These are phyloP conservation scores for Turritopsis dohrnii DNA, from an alignment of 30 jellyfish, hydroid and myxozoan species.

Conservation along the genomic window DNA sequence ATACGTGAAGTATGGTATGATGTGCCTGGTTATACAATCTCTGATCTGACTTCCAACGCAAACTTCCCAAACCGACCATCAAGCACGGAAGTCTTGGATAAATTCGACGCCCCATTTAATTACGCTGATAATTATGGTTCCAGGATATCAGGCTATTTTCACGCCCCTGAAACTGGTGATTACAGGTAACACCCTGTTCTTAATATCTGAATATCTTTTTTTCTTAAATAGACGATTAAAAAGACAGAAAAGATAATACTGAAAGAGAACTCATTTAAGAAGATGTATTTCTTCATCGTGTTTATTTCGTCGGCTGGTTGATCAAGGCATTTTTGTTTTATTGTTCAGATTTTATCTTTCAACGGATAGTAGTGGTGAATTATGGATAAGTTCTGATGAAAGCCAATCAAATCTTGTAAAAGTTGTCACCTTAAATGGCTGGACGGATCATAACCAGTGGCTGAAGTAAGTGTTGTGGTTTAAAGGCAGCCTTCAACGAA, in stretches of 20 bases:
- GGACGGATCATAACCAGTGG: slow-evolving; percentile 99
- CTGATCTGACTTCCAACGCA: slow-evolving; percentile 74
- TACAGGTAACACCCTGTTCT: slow-evolving; percentile 51
- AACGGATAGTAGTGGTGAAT: slow-evolving; percentile 93
- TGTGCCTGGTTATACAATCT: slow-evolving; percentile 82
- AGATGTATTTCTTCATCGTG: not conserved
- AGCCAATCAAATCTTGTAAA: slow-evolving; percentile 73
- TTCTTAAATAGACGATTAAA: no score
- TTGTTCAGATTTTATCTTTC: slow-evolving; percentile 71
- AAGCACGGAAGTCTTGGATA: slow-evolving; percentile 86
- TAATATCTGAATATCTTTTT: not conserved
- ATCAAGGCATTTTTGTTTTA: not conserved
- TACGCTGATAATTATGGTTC: slow-evolving; percentile 93
- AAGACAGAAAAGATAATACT: no score
- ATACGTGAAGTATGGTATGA: slow-evolving; percentile 93
- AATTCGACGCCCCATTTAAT: slow-evolving; percentile 89
- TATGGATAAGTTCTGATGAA: slow-evolving; percentile 94
- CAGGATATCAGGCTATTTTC: slow-evolving; percentile 83
- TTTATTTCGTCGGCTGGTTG: not conserved
- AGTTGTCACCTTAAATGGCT: slow-evolving; percentile 74
- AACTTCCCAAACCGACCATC: slow-evolving; percentile 92
- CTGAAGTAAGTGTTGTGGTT: slow-evolving; percentile 58
- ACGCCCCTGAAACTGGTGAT: slow-evolving; percentile 97
- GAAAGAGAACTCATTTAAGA: no score
- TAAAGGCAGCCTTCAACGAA: not conserved